These are phyloP conservation scores for Ectropis crepuscularia DNA, from an alignment of 2,888 invertebrate species.

Conservation along the genomic window DNA sequence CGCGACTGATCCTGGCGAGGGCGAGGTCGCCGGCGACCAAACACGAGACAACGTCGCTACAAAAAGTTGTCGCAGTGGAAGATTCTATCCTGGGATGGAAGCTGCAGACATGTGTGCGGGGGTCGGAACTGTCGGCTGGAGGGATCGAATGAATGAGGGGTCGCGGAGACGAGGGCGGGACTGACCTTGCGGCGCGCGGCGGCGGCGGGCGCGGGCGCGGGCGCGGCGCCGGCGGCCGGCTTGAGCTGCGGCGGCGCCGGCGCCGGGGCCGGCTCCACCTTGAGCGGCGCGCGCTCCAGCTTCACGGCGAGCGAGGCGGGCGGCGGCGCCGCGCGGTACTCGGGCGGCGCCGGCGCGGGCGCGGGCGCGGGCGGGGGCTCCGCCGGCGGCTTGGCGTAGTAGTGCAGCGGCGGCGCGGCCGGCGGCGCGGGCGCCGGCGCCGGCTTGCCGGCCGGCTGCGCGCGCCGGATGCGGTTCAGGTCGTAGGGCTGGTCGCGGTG, in stretches of 20 bases:
- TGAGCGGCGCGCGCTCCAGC: conserved; percentile 72
- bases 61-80: no score
- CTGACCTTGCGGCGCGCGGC: conserved; percentile 48
- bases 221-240: conserved; percentile 35
- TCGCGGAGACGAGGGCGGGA: no score
- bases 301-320: conserved; percentile 56
- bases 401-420: conserved; percentile 48
- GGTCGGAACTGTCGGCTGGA: no score
- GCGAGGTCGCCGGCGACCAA: no score
- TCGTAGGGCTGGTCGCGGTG: conserved; percentile 96
- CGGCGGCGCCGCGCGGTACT: conserved; percentile 41
- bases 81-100: no score
- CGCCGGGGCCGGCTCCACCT: conserved; percentile 75
- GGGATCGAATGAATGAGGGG: no score
- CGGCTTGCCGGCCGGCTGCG: conserved; percentile 80
- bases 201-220: conserved; percentile 40
- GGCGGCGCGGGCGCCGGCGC: conserved; percentile 64
- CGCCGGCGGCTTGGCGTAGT: conserved; percentile 69
- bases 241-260: conserved; percentile 45
- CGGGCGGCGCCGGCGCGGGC: conserved; percentile 48
- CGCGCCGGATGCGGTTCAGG: conserved; percentile 90
- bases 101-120: no score
- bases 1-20: no score
- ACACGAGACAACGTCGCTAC: no score
- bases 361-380: conserved; percentile 75